These are phyloP conservation scores for Crotophaga sulcirostris DNA, from an alignment of 2,113 vertebrate genomes.

Conservation along the genomic window DNA sequence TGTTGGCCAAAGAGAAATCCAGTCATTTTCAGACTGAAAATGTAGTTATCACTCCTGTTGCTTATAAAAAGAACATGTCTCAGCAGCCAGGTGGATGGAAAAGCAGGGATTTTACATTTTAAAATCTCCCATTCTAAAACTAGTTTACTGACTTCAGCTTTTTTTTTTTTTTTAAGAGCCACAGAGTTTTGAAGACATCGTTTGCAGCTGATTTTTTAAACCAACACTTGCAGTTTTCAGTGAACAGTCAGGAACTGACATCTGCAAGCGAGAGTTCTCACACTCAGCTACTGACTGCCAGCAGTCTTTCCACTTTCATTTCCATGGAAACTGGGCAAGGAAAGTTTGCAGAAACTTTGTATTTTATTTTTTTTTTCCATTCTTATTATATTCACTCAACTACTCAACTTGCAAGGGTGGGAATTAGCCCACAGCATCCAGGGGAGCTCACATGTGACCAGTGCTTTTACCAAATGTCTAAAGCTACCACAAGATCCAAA, in stretches of 20 bases:
- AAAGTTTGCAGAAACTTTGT: conserved; percentile 23
- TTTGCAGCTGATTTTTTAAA: conserved; percentile 56
- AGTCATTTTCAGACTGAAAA: not conserved
- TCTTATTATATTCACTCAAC: not conserved
- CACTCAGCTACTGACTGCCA: conserved; percentile 42
- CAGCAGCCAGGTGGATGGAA: not conserved
- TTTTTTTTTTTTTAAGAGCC: not conserved
- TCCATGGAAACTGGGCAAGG: conserved; percentile 68
- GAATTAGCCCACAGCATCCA: not conserved
- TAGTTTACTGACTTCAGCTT: conserved; percentile 9
- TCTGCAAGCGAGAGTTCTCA: conserved; percentile 58
- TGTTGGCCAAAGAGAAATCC: not conserved
- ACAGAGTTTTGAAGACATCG: conserved; percentile 10
- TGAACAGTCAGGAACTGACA: conserved; percentile 47
- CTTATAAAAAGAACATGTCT: not conserved
- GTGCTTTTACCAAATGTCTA: not conserved
- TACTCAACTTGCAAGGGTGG: not conserved
- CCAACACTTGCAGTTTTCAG: conserved; percentile 39
- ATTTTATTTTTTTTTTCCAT: not conserved
- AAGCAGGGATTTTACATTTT: not conserved
- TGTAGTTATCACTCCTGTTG: not conserved
- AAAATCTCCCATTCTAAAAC: not conserved
- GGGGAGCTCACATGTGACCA: not conserved
- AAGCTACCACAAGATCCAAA: not conserved
- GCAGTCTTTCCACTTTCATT: conserved; percentile 60